A percentile compares a stretch with the other conserved stretches of the same genome.
Evolutionary conservation across 37 sponge, comb jelly and placozoan species (phyloP).

Genomic region (Oopsacas minuta): DNA sequence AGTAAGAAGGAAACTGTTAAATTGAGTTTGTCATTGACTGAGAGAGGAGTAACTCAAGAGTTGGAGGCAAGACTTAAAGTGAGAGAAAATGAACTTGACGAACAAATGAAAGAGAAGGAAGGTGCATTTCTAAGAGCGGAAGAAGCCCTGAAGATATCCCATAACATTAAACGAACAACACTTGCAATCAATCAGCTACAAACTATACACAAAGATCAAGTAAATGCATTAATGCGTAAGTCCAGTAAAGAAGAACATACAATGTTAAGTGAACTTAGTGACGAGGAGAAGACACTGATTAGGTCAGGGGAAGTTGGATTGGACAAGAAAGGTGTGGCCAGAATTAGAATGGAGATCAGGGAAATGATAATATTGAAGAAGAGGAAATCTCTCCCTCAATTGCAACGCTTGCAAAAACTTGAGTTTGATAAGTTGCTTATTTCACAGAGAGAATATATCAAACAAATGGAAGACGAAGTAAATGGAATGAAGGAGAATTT

Average conservation of each 20-base stretch:
- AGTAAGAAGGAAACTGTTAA: background rate
- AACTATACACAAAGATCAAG: background rate
- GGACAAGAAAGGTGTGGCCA: background rate
- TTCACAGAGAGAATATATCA: background rate
- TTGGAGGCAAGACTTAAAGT: background rate
- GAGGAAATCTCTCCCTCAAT: background rate
- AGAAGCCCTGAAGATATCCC: background rate
- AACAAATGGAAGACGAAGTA: background rate
- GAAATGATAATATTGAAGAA: constrained; percentile 10
- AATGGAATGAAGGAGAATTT: background rate
- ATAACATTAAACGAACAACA: background rate
- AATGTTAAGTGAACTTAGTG: background rate
- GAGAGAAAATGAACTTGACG: background rate
- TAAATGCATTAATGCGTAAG: background rate
- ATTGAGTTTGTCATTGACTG: background rate
- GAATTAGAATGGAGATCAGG: background rate
- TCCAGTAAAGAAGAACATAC: background rate
- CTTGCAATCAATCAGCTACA: background rate
- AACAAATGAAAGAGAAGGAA: background rate
- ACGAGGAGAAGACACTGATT: background rate
- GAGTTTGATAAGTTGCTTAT: background rate
- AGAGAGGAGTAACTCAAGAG: background rate
- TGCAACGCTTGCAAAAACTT: background rate
- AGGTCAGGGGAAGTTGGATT: background rate
- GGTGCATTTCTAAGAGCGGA: background rate